Percentiles rank a stretch among this genome's conserved stretches.
These are phyloP conservation scores for Blastobasis lacticolella DNA, from an alignment of 2,888 invertebrate genomes.

Conservation along the genomic window DNA sequence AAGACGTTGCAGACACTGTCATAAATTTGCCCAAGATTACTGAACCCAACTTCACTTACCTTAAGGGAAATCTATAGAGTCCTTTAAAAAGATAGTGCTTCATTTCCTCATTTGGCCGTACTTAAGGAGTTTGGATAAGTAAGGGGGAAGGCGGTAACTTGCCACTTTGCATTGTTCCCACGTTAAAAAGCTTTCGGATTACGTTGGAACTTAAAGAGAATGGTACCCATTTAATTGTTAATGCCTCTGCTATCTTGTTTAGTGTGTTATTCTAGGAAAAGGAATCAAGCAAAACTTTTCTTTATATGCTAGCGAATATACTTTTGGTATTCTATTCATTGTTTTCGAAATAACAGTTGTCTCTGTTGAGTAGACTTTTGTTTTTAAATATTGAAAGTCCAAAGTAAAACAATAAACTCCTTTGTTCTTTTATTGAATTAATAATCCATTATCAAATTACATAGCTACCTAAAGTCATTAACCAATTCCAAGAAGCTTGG, in stretches of 20 bases:
- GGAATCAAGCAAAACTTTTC: too few relatives aligned
- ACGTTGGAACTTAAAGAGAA: conserved; percentile 50
- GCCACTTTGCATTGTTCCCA: conserved; percentile 42
- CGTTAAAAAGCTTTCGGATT: conserved; percentile 48
- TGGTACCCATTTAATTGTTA: conserved; percentile 40
- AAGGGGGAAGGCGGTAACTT: conserved; percentile 30
- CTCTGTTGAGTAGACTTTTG: not conserved
- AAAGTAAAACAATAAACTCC: too few relatives aligned
- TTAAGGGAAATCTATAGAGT: not conserved
- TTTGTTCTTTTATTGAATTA: too few relatives aligned
- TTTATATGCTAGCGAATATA: too few relatives aligned
- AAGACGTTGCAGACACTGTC: not conserved
- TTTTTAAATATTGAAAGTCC: not conserved
- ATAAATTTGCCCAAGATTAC: not conserved
- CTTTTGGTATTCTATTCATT: not conserved
- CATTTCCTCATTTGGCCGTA: not conserved
- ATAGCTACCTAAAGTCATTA: too few relatives aligned
- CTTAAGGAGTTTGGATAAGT: conserved; percentile 1
- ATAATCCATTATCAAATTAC: too few relatives aligned
- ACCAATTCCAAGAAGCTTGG: too few relatives aligned
- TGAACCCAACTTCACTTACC: not conserved
- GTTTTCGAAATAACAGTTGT: not conserved
- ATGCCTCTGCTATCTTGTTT: conserved; percentile 13
- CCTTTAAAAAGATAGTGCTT: not conserved
- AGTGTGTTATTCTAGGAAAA: conserved; percentile 1